Conservation (phyloP, 2,797 vertebrate species). For the Manis javanica region DNA sequence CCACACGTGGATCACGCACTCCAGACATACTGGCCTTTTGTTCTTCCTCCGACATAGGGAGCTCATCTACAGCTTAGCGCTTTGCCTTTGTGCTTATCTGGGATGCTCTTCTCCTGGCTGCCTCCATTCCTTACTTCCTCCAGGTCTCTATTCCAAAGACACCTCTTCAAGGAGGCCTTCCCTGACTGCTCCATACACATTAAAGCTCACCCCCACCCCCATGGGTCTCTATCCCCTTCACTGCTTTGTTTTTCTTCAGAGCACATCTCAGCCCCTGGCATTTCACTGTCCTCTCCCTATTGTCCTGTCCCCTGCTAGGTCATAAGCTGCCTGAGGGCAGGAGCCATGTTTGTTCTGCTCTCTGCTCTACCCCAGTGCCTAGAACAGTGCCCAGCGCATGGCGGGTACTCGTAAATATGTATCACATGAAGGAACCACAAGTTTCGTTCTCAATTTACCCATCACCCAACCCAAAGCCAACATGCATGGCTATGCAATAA, state of each 20-base stretch:
- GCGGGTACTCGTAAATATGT: background rate
- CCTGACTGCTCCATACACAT: background rate
- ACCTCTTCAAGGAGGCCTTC: background rate
- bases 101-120: background rate
- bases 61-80: background rate
- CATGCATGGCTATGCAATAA: background rate
- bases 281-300: background rate
- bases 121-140: background rate
- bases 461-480: background rate
- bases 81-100: background rate
- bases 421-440: background rate
- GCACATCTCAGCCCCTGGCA: background rate
- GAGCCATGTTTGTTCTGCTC: background rate
- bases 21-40: background rate
- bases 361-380: background rate
- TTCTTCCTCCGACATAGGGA: background rate
- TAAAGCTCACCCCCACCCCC: background rate
- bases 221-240: background rate
- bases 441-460: background rate
- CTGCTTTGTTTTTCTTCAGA: background rate
- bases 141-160: background rate
- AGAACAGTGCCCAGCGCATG: background rate
- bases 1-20: rapidly evolving
- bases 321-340: background rate
- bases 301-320: background rate